These are phyloP conservation scores for Syngnathus scovelli DNA, from an alignment of 2,113 vertebrate genomes.

Conservation along the genomic window DNA sequence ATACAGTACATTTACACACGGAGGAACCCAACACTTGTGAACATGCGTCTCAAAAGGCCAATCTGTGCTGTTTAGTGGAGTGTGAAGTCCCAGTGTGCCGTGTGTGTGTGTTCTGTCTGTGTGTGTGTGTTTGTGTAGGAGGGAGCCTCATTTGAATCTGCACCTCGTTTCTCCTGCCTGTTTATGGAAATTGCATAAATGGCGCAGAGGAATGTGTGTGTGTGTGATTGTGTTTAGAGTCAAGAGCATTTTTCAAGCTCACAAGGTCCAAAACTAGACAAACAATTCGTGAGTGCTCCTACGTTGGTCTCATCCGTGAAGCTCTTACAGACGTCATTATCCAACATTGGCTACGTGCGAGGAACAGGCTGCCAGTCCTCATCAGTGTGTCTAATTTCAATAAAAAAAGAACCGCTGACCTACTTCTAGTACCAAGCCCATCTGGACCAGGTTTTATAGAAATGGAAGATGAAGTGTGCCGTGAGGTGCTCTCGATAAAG, in stretches of 20 bases:
- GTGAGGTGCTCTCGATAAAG: constrained; percentile 34
- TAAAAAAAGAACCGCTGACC: constrained; percentile 36
- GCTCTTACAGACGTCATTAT: not conserved
- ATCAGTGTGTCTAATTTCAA: constrained; percentile 14
- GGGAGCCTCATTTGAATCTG: constrained; percentile 48
- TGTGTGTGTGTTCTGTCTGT: constrained; percentile 17
- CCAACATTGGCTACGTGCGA: not conserved
- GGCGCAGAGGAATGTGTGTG: constrained; percentile 11
- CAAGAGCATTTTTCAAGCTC: constrained; percentile 6
- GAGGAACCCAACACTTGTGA: constrained; percentile 11
- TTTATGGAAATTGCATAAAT: constrained; percentile 52
- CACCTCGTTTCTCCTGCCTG: constrained; percentile 38
- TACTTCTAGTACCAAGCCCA: constrained; percentile 50
- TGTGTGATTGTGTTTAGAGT: constrained; percentile 3
- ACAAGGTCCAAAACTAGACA: constrained; percentile 16
- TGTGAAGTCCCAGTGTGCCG: constrained; percentile 52
- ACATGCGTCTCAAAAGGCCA: constrained; percentile 33
- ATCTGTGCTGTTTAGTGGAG: constrained; percentile 50
- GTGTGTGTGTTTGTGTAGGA: constrained; percentile 38
- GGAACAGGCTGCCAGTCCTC: constrained; percentile 5
- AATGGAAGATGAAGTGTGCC: constrained; percentile 33
- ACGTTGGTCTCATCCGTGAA: not conserved
- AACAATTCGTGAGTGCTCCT: not conserved
- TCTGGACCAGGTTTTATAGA: constrained; percentile 34
- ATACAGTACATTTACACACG: not conserved